phyloP scores from a whole-genome alignment of 2,888 invertebrate species.

The Mechanitis mazaeus region DNA sequence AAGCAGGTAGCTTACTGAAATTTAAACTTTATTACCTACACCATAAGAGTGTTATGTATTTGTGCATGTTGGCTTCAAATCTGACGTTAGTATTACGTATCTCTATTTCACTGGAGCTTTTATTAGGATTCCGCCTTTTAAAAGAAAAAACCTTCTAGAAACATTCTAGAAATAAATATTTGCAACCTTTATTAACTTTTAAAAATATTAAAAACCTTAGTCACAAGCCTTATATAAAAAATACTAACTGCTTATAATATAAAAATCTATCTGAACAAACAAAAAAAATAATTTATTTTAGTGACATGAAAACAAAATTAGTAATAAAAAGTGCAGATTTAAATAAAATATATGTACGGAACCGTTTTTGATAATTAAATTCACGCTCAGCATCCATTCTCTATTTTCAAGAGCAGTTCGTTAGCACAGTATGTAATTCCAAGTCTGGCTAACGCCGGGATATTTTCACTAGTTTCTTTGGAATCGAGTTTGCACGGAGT shows the following conservation, averaged over 20 bases:
- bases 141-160: constrained; percentile 3
- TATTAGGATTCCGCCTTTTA: constrained; percentile 33
- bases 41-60: background rate
- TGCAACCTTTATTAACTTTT: no score
- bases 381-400: constrained; percentile 21
- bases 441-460: constrained; percentile 12
- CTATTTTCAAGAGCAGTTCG: constrained; percentile 39
- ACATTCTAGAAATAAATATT: background rate
- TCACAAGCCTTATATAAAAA: no score
- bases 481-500: constrained; percentile 14
- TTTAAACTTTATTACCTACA: background rate
- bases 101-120: constrained; percentile 32
- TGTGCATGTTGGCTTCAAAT: background rate
- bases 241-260: no score
- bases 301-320: background rate
- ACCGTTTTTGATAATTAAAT: constrained; percentile 12
- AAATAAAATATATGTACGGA: constrained; percentile 11
- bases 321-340: background rate
- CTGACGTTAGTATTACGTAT: constrained; percentile 26
- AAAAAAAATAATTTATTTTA: background rate
- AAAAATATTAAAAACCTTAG: no score
- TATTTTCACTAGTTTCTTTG: constrained; percentile 21
- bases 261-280: no score
- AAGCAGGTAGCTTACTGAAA: background rate
- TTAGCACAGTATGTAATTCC: constrained; percentile 41